Evolutionary conservation across 2,888 invertebrate genomes (phyloP).

Genomic region (Tolmerus cingulatus): DNA sequence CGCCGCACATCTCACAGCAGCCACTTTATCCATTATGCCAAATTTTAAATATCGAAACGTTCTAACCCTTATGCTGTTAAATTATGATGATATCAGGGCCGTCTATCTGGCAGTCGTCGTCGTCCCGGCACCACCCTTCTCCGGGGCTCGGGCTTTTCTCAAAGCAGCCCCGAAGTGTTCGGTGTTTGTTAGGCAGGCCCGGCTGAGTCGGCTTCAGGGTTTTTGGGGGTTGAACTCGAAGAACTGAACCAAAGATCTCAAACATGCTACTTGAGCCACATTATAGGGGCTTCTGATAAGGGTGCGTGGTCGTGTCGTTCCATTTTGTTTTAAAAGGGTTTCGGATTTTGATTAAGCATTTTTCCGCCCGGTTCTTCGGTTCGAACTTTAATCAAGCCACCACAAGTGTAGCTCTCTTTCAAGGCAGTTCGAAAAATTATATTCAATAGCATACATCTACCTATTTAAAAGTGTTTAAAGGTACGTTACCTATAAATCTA

Average conservation of each 20-base stretch:
- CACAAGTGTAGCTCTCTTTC: not conserved
- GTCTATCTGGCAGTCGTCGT: slow-evolving; percentile 17
- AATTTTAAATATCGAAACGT: slow-evolving; percentile 47
- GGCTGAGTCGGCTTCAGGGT: not conserved
- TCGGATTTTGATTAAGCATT: slow-evolving; percentile 31
- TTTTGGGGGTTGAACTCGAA: slow-evolving; percentile 23
- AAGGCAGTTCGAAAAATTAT: not conserved
- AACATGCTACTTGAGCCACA: slow-evolving; percentile 25
- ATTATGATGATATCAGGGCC: slow-evolving; percentile 43
- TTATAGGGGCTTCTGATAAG: slow-evolving; percentile 41
- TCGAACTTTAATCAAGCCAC: not conserved
- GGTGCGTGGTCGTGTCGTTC: slow-evolving; percentile 37
- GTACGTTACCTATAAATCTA: too few relatives aligned
- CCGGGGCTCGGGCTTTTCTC: not conserved
- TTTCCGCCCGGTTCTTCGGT: slow-evolving; percentile 1
- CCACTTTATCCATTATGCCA: slow-evolving; percentile 44
- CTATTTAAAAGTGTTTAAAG: too few relatives aligned
- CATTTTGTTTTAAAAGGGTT: slow-evolving; percentile 35
- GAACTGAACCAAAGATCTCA: slow-evolving; percentile 34
- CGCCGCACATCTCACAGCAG: not conserved
- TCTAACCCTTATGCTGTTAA: slow-evolving; percentile 46
- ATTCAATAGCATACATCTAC: not conserved
- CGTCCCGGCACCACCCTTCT: not conserved
- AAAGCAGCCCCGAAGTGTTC: slow-evolving; percentile 28
- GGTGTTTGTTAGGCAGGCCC: not conserved